These are phyloP conservation scores for Eidolon dupreanum DNA, from an alignment of 2,797 vertebrate species.

Conservation along the genomic window DNA sequence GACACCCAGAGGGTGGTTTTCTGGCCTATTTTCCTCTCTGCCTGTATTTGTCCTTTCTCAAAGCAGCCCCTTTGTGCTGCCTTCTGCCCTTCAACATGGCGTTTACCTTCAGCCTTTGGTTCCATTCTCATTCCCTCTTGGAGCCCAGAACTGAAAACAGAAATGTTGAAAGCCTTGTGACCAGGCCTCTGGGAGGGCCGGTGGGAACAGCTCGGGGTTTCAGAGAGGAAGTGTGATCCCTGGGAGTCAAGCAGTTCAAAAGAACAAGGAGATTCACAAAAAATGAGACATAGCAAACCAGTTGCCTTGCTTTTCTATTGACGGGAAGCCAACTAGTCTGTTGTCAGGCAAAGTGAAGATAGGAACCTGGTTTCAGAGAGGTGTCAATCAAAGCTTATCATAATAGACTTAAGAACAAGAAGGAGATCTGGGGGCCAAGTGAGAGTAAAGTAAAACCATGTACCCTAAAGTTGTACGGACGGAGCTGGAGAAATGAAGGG, in stretches of 20 bases:
- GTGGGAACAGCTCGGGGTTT: background rate
- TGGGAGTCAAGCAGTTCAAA: background rate
- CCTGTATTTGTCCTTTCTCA: background rate
- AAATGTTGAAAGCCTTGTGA: background rate
- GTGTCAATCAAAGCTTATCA: background rate
- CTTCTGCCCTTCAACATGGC: background rate
- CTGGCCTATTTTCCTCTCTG: background rate
- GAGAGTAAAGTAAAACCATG: too few species aligned
- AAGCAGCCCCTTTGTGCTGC: background rate
- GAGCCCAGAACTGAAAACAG: background rate
- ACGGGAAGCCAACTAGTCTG: background rate
- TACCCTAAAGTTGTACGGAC: background rate
- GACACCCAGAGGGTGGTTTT: background rate
- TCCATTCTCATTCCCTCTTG: background rate
- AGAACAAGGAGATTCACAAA: background rate
- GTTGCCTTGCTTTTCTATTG: background rate
- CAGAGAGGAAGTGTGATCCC: background rate
- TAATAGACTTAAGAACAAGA: background rate
- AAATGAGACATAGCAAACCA: rapidly evolving
- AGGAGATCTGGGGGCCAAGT: background rate
- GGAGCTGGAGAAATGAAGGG: background rate
- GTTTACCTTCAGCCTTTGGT: background rate
- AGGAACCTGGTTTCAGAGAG: background rate
- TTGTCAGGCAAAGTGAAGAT: background rate
- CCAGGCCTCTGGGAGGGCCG: background rate